Evolutionary conservation across 2,113 vertebrate species (phyloP), one percentile per base, ranked within the genome.

Genomic region (Forbesichthys agassizii): DNA sequence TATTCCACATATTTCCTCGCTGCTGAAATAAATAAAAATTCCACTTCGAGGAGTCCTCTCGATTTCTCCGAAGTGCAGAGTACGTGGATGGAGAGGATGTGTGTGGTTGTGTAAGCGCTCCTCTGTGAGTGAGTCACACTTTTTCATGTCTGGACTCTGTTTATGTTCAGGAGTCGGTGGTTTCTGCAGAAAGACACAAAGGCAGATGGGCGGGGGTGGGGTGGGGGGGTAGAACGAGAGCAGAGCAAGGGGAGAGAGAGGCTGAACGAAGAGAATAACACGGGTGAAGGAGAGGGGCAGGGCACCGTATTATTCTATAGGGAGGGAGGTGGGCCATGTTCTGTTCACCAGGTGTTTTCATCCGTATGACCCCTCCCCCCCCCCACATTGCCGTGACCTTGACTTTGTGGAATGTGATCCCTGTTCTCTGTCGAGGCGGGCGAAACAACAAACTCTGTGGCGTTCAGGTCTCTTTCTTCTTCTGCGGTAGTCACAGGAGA

Each of bases 381-480:
- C 74, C 76, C 16, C 16, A 75, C 78, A 66, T 84, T 18, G 63
- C 16, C 20, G 80, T 89, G 89, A 90, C 88, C 89, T 91, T 90
- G 89, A 88, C 86, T 79, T 66, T 61, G 71, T 90, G 89, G 90
- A 92, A 90, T 92, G 88, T 80, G 84, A 83, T 89, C 82, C 79
- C 81, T 86, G 75, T 83, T 86, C 77, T 71, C 79, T 73, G 84
- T 84, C 78, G 61, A 68, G 71, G 69, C 59, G 49, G 58, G 67
- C 58, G 75, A 73, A 49, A 27, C 27, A 27, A 27, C 27, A 72
- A 67, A 52, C 79, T 78, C 27, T 27, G 20, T 33, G 69, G 67
- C 33, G 77, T 57, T 73, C 52, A 64, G 66, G 52, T 80, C 71
- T 8, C 7, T 42, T 42, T 42, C 36, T 42, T 42, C 36, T 42